These are phyloP conservation scores for Procapra przewalskii DNA, from an alignment of 2,113 vertebrate genomes.

Conservation along the genomic window DNA sequence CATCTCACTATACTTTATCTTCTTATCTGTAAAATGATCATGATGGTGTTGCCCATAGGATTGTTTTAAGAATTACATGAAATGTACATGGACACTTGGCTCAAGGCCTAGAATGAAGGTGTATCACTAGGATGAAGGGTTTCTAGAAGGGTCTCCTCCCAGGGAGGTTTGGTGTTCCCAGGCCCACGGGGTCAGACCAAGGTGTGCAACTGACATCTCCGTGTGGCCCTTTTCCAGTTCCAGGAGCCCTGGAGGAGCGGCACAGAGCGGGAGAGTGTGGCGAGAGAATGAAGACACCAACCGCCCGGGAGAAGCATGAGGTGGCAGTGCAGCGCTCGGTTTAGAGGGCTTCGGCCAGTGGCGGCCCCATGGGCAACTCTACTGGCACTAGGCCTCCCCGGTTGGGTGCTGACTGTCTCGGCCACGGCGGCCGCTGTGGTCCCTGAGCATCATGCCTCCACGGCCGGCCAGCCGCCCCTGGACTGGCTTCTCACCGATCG, in stretches of 20 bases:
- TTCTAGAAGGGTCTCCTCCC: no score
- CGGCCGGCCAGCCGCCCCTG: conserved; percentile 81
- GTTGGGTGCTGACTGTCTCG: conserved; percentile 58
- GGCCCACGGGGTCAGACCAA: accelerated
- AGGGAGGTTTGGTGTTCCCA: neutral
- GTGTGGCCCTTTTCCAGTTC: conserved; percentile 50
- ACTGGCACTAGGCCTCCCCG: conserved; percentile 80
- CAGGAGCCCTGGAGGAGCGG: conserved; percentile 71
- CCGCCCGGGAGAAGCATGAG: conserved; percentile 85
- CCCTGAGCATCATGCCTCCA: conserved; percentile 72
- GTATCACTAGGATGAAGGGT: no score
- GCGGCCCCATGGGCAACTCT: conserved; percentile 79
- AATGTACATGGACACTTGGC: accelerated
- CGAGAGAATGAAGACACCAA: conserved; percentile 86
- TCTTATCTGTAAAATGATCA: neutral
- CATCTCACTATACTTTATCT: neutral
- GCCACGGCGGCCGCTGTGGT: conserved; percentile 2
- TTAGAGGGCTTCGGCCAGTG: conserved; percentile 81
- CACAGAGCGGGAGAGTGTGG: conserved; percentile 40
- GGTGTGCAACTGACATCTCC: accelerated
- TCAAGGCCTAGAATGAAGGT: neutral
- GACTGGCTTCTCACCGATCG: conserved; percentile 98
- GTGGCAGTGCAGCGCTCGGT: conserved; percentile 82
- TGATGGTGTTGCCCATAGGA: neutral
- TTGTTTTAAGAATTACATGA: neutral